Evolutionary conservation across 2,797 vertebrate species (phyloP).

Genomic region (Premnoplex brunnescens): DNA sequence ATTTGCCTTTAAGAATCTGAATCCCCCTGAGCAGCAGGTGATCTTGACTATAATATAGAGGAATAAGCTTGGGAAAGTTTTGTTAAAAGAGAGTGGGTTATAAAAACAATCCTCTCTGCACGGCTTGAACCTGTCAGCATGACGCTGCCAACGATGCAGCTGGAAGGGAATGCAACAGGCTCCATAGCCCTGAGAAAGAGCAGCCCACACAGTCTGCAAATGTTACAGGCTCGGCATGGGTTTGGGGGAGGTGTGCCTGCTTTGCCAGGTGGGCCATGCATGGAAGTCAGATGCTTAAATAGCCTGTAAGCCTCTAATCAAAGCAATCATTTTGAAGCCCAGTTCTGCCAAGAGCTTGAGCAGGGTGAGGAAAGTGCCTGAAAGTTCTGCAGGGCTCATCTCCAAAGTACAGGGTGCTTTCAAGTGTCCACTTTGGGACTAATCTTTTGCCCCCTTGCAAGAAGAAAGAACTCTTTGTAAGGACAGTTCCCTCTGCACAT

Average conservation of each 20-base stretch:
- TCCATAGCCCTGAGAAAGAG: background rate
- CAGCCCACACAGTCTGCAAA: conserved; percentile 55
- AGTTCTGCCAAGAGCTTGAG: background rate
- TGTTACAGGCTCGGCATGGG: background rate
- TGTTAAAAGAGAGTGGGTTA: conserved; percentile 47
- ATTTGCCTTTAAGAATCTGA: background rate
- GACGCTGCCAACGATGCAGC: background rate
- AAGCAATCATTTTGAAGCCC: background rate
- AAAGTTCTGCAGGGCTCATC: background rate
- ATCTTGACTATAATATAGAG: background rate
- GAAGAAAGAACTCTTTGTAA: background rate
- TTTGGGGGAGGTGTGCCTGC: conserved; percentile 13
- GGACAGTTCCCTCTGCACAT: background rate
- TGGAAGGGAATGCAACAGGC: background rate
- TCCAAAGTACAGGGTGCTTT: background rate
- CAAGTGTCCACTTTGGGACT: background rate
- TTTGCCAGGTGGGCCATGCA: conserved; percentile 19
- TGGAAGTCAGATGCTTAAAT: conserved; percentile 30
- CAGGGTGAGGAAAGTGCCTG: background rate
- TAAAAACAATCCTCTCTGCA: conserved; percentile 54
- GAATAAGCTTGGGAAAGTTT: conserved; percentile 61
- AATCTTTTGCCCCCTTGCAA: background rate
- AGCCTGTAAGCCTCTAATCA: background rate
- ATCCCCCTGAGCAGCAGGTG: conserved; percentile 22
- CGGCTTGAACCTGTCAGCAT: conserved; percentile 35